Evolutionary conservation across 2,797 vertebrate species (phyloP).

Genomic region (Halcyon leucocephala): DNA sequence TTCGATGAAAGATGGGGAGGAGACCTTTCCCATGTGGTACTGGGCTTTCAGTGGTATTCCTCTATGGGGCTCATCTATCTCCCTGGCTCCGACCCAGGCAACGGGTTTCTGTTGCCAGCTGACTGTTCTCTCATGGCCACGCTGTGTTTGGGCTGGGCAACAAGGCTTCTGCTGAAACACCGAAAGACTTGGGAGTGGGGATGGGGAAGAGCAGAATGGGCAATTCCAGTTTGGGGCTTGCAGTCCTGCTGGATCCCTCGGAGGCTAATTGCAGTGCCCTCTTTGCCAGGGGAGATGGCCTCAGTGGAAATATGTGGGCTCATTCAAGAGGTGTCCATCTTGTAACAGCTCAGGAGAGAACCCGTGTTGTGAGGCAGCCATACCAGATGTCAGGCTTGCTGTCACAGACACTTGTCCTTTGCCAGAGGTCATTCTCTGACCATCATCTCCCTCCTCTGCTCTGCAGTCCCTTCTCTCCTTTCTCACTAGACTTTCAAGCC

Average conservation of each 20-base stretch:
- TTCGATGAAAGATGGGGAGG: conserved; percentile 25
- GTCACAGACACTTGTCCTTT: not conserved
- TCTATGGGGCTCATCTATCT: not conserved
- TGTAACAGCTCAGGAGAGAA: not conserved
- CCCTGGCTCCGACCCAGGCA: not conserved
- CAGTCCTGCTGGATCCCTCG: fast-evolving
- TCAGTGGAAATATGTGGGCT: not conserved
- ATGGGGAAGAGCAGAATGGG: not conserved
- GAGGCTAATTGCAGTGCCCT: not conserved
- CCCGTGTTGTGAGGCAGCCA: fast-evolving
- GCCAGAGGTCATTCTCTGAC: not conserved
- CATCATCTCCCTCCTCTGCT: not conserved
- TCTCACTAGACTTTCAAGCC: not conserved
- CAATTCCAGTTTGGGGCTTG: not conserved
- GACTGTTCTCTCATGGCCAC: not conserved
- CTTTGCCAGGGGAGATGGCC: not conserved
- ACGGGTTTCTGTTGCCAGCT: not conserved
- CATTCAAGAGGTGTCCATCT: not conserved
- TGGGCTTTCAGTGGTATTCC: not conserved
- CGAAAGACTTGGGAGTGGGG: fast-evolving
- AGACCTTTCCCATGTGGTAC: not conserved
- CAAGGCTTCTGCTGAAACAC: not conserved
- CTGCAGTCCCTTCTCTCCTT: not conserved
- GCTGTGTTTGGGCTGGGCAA: not conserved
- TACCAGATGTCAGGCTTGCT: not conserved